Conservation (phyloP, 2,113 vertebrate genomes). For the Myocastor coypus region DNA sequence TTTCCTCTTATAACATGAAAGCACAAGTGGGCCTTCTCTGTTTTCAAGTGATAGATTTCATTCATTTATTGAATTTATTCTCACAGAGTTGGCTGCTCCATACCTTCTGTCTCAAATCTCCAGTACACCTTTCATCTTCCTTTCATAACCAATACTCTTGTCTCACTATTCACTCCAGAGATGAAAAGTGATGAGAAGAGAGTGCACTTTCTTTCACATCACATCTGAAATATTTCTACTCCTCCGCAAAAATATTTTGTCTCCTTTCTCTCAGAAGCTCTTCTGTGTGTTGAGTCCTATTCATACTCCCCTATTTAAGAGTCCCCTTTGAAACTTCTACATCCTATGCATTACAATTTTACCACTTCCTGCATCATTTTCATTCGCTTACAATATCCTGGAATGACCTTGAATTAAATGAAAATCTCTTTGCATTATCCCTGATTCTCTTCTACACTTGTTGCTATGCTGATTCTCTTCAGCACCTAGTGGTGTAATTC, state of each 20-base stretch:
- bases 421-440: neutral
- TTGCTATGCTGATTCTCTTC: neutral
- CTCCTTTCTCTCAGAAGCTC: neutral
- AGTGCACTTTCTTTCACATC: neutral
- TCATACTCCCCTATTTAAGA: neutral
- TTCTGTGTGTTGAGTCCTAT: neutral
- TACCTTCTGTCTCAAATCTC: neutral
- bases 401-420: neutral
- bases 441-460: neutral
- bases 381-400: neutral
- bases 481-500: neutral
- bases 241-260: slow-evolving; percentile 19
- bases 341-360: neutral
- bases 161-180: neutral
- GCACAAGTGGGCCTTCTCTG: neutral
- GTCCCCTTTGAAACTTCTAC: neutral
- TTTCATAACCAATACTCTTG: neutral
- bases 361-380: neutral
- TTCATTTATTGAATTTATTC: neutral
- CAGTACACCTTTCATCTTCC: neutral
- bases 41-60: neutral
- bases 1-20: slow-evolving; percentile 7
- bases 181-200: slow-evolving; percentile 15
- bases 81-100: neutral
- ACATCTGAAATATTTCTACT: neutral